Conservation (phyloP, 2,888 invertebrate species). For the Crocallis elinguaria region DNA sequence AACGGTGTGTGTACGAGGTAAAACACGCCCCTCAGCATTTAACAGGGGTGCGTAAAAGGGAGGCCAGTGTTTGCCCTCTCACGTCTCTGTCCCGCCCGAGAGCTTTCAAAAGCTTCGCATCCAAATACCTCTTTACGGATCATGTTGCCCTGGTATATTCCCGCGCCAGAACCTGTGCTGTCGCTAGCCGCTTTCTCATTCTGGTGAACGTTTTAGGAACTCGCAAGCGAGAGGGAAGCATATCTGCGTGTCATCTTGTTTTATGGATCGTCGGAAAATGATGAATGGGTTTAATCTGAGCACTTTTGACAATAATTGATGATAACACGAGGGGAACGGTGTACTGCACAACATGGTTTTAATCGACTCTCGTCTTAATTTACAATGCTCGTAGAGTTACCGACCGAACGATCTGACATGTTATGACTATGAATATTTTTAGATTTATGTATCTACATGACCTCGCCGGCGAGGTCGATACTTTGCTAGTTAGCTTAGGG, state of each 20-base stretch:
- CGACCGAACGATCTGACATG: too few relatives aligned
- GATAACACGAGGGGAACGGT: not conserved
- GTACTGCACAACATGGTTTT: too few relatives aligned
- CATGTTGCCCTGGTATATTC: conserved; percentile 76
- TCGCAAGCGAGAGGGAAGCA: conserved; percentile 46
- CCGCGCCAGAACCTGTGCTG: conserved; percentile 77
- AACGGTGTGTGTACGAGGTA: conserved; percentile 22
- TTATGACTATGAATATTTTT: too few relatives aligned
- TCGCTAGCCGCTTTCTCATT: conserved; percentile 84
- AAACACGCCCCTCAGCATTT: conserved; percentile 46
- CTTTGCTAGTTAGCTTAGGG: too few relatives aligned
- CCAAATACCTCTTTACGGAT: conserved; percentile 44
- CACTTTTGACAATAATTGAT: too few relatives aligned
- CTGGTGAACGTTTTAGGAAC: conserved; percentile 62
- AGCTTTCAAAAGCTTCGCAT: conserved; percentile 73
- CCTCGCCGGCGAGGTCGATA: too few relatives aligned
- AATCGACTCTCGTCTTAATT: not conserved
- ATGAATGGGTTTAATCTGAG: not conserved
- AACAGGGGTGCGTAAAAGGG: conserved; percentile 52
- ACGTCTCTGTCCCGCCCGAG: conserved; percentile 61
- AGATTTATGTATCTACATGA: too few relatives aligned
- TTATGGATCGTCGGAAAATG: conserved; percentile 17
- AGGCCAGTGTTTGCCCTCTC: conserved; percentile 46
- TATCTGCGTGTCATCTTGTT: conserved; percentile 38
- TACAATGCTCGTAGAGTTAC: too few relatives aligned